Percentiles rank a stretch among this genome's conserved stretches.
Conservation (phyloP, 2,113 vertebrate genomes). For the Sylvilagus bachmani region DNA sequence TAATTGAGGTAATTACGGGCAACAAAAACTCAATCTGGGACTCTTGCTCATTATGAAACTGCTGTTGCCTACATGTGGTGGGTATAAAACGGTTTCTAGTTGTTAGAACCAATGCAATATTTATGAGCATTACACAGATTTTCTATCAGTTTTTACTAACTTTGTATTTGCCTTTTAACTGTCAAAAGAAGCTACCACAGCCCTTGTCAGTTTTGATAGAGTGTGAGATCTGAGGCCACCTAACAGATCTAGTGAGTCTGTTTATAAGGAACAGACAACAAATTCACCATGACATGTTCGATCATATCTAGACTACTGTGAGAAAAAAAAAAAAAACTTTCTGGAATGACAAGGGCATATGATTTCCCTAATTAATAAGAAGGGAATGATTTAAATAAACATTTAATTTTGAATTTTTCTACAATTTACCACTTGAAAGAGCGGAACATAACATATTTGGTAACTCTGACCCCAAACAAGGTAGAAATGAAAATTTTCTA, state of each 20-base stretch:
- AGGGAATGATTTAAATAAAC: neutral
- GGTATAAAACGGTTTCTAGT: neutral
- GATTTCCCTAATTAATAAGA: neutral
- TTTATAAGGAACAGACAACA: neutral
- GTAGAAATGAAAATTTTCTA: neutral
- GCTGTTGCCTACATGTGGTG: neutral
- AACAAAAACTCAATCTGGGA: slow-evolving; percentile 43
- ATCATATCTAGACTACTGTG: neutral
- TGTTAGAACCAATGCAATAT: neutral
- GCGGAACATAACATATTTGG: neutral
- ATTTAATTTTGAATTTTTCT: neutral
- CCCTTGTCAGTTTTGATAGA: neutral
- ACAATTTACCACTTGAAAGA: neutral
- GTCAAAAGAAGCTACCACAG: neutral
- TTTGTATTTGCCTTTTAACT: slow-evolving; percentile 5
- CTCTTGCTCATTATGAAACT: slow-evolving; percentile 23
- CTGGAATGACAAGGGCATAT: neutral
- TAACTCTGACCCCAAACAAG: neutral
- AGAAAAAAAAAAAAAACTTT: no score
- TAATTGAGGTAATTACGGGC: slow-evolving; percentile 46
- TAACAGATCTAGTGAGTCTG: neutral
- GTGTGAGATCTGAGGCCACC: neutral
- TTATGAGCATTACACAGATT: neutral
- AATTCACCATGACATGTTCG: neutral
- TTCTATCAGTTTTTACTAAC: neutral